Evolutionary conservation across 2,113 vertebrate genomes (phyloP).

Genomic region (Hippoglossus stenolepis): DNA sequence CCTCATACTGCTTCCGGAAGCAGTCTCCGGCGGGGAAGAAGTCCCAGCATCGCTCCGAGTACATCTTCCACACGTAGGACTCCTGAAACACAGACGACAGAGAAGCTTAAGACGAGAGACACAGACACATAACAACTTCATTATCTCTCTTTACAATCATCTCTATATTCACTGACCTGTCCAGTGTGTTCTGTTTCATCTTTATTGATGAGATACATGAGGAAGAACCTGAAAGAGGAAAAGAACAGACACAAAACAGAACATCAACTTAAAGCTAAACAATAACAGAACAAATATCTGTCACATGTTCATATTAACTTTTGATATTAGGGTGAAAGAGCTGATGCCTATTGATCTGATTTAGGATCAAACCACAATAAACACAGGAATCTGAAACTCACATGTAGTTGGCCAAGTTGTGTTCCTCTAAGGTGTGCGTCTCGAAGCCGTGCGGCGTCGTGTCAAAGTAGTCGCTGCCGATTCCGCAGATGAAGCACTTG

Average conservation of each 20-base stretch:
- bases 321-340: no score
- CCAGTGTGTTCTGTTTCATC: conserved; percentile 95
- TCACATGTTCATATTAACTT: neutral
- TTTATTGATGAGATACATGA: conserved; percentile 97
- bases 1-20: conserved; percentile 95
- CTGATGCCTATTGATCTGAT: neutral
- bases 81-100: conserved; percentile 77
- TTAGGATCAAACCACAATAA: neutral
- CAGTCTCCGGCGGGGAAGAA: conserved; percentile 95
- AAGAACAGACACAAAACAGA: neutral
- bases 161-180: conserved; percentile 83
- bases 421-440: conserved; percentile 92
- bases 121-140: neutral
- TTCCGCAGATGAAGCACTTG: conserved; percentile 95
- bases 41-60: conserved; percentile 93
- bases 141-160: neutral
- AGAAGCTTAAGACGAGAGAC: neutral
- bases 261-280: no score
- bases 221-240: conserved; percentile 88
- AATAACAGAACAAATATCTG: neutral
- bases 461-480: conserved; percentile 95
- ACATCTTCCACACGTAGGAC: conserved; percentile 96
- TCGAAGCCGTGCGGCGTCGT: conserved; percentile 93
- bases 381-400: conserved; percentile 62
- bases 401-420: conserved; percentile 92